Percentiles rank a stretch among this genome's conserved stretches.
These are phyloP conservation scores for Hyperoplus immaculatus DNA, from an alignment of 2,797 vertebrate genomes.

Conservation along the genomic window DNA sequence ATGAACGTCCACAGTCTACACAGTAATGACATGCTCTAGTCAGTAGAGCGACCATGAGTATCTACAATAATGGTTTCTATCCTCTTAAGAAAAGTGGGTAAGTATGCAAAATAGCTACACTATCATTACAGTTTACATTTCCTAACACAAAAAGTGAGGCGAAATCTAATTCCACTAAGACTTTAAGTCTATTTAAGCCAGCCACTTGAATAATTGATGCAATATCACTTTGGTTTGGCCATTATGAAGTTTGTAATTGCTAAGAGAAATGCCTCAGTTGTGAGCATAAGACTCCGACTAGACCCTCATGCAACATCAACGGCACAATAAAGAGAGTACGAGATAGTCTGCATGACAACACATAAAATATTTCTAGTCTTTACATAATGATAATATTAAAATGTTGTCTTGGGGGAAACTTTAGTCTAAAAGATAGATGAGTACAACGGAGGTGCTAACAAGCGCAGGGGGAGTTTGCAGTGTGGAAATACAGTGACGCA, in stretches of 20 bases:
- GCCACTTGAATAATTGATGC: slow-evolving; percentile 11
- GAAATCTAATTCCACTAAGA: slow-evolving; percentile 2
- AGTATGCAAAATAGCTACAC: neutral
- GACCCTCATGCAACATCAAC: neutral
- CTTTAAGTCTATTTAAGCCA: neutral
- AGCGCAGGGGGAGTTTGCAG: slow-evolving; percentile 24
- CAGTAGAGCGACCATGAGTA: neutral
- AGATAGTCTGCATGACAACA: slow-evolving; percentile 18
- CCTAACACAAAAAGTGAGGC: neutral
- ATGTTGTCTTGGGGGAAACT: slow-evolving; percentile 2
- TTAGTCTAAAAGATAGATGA: slow-evolving; percentile 44
- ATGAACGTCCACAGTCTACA: neutral
- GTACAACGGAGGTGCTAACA: slow-evolving; percentile 34
- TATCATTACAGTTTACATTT: neutral
- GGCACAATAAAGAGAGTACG: slow-evolving; percentile 22
- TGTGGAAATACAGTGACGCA: slow-evolving; percentile 44
- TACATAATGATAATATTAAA: slow-evolving; percentile 20
- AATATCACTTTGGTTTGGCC: slow-evolving; percentile 10
- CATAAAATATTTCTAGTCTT: slow-evolving; percentile 4
- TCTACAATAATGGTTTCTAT: neutral
- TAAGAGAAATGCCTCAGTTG: neutral
- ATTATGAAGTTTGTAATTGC: slow-evolving; percentile 12
- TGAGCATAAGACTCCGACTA: neutral
- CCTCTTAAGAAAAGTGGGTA: neutral
- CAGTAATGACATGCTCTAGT: slow-evolving; percentile 1